Conservation (phyloP, 2,113 vertebrate genomes). For the Ammodytes marinus region DNA sequence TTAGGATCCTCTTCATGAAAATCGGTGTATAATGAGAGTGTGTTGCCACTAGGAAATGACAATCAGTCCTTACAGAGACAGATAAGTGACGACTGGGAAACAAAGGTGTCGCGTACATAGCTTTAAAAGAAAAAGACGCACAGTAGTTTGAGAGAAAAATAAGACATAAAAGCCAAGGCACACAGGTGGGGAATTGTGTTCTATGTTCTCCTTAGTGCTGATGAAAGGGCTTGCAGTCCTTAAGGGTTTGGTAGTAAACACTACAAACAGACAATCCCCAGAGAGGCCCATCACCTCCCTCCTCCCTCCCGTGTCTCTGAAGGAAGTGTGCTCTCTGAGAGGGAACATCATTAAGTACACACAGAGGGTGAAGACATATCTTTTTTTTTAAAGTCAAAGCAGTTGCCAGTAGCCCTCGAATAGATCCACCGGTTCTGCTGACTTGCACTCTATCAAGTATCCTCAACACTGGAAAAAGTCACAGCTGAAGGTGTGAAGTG, state of each 20-base stretch:
- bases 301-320: constrained; percentile 20
- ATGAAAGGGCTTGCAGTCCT: constrained; percentile 77
- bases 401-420: constrained; percentile 49
- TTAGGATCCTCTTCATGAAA: constrained; percentile 47
- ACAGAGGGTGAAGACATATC: constrained; percentile 40
- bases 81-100: constrained; percentile 53
- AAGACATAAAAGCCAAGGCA: constrained; percentile 54
- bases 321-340: constrained; percentile 52
- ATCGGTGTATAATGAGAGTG: constrained; percentile 45
- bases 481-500: constrained; percentile 75
- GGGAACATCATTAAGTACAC: constrained; percentile 64
- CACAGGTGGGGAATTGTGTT: constrained; percentile 52
- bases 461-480: constrained; percentile 62
- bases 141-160: constrained; percentile 43
- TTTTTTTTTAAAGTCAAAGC: constrained; percentile 53
- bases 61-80: constrained; percentile 48
- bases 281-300: constrained; percentile 64
- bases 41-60: constrained; percentile 35
- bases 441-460: constrained; percentile 60
- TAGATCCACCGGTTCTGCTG: constrained; percentile 53
- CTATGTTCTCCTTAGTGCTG: constrained; percentile 67
- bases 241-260: constrained; percentile 76
- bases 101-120: constrained; percentile 40
- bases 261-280: constrained; percentile 75
- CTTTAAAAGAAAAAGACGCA: constrained; percentile 9